These are phyloP conservation scores for Hippocampus kuda DNA, from an alignment of 2,797 vertebrate species.

Conservation along the genomic window DNA sequence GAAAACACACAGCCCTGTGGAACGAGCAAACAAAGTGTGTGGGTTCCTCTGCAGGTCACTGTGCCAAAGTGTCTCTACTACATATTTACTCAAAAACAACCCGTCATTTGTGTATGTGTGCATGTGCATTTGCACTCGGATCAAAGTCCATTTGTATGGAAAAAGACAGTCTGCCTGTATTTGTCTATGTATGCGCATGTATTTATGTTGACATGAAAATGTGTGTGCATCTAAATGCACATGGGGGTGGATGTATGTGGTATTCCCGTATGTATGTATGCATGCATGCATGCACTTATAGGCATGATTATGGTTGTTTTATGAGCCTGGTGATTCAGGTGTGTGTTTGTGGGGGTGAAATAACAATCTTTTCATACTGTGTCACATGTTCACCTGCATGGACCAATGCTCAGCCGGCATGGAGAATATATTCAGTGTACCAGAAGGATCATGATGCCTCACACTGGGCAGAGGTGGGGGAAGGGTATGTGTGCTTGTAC, in stretches of 20 bases:
- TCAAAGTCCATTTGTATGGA: conserved; percentile 19
- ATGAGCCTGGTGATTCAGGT: conserved; percentile 14
- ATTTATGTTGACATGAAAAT: conserved; percentile 18
- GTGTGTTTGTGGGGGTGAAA: conserved; percentile 20
- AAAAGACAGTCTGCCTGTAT: conserved; percentile 15
- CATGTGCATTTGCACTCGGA: not conserved
- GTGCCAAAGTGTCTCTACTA: conserved; percentile 50
- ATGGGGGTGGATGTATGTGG: conserved; percentile 6
- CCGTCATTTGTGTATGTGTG: conserved; percentile 11
- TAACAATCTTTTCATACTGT: conserved; percentile 40
- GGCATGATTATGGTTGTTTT: conserved; percentile 26
- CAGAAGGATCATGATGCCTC: conserved; percentile 61
- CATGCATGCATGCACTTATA: conserved; percentile 8
- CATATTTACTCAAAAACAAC: conserved; percentile 41
- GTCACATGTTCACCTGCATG: conserved; percentile 46
- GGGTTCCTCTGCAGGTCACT: conserved; percentile 57
- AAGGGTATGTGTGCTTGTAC: conserved; percentile 43
- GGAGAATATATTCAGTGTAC: conserved; percentile 55
- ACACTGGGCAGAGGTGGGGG: conserved; percentile 43
- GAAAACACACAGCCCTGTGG: conserved; percentile 52
- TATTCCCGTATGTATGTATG: conserved; percentile 2
- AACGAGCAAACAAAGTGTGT: conserved; percentile 47
- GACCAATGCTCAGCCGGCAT: conserved; percentile 48
- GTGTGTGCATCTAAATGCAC: conserved; percentile 15
- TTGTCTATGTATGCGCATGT: conserved; percentile 4